Evolutionary conservation across 1,140 invertebrate species (phyloP), one percentile per base, ranked within the genome.

Genomic region (Zaprionus nigranus): DNA sequence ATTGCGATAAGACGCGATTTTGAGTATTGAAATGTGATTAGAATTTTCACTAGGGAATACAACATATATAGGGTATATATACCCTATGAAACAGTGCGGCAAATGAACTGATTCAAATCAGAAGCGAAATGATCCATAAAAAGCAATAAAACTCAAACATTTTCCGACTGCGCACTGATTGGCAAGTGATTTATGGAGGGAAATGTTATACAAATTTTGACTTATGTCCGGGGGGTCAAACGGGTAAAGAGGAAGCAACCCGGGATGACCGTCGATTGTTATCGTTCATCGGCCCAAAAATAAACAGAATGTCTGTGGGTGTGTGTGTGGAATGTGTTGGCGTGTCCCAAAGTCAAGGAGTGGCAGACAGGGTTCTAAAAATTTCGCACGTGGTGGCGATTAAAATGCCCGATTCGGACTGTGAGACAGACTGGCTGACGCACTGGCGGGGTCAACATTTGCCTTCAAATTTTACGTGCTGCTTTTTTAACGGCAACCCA

Each of bases 311-410:
- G 9, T 34, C 9, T 34, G 30, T 30, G 7, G 3, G 26, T 28
- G 30, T 17, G 12, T 38, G 12, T 38, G 40, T 22, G 56, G 28
- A 56, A 56, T 20, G 28, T 49, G 26, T 58, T 66, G 64, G 64
- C 40, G 54, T 66, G 65, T 46, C 65, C 65, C 65, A 68, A 59
- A 60, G 54, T 68, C 65, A 59, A 68, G 65, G 65, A 59, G 65
- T 68, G 65, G 7, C 64, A 43, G 22, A 15, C 36, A 58, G n/a
- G 61, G 49, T 64, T 73, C 58, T 40, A 49, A 30, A 46, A 22
- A 46, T 38, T 57, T 77, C 66, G 68, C 60, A 73, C 73, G 78
- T 77, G 78, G 46, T 54, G n/a, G 22, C 56, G n/a, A 62, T 68
- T 67, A 53, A 36, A 12, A 71, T 64, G 68, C 36, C 38, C 62